Evolutionary conservation across 2,113 vertebrate genomes (phyloP), one percentile per base, ranked within the genome.

Genomic region (Pantherophis guttatus): DNA sequence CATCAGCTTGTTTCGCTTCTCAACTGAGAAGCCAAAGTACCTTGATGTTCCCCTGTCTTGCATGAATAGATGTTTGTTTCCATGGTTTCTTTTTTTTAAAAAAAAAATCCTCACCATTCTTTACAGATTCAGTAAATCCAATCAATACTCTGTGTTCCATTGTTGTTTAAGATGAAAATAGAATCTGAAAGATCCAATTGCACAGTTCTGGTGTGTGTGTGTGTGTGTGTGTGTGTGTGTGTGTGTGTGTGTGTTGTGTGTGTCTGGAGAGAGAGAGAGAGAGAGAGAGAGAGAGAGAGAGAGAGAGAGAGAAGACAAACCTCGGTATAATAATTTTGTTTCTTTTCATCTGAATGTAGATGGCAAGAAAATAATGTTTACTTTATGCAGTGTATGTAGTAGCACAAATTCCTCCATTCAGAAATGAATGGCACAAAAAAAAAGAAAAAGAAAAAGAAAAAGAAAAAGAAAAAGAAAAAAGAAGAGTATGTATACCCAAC

Each of bases 1-100:
- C 81, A 87, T 93, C 81, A 62, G 17, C 29, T 87, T 93, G 57
- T 81, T 90, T 93, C 57, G 65, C 48, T 85, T 87, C 26, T 93
- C 29, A 86, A 12, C 33, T 53, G 88, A 93, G 55, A 50, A 93
- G 48, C 88, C 48, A 62, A 90, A n/a, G 13, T 53, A 93, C 92
- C 75, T 90, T 65, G 89, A 90, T 90, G 23, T n/a, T 87, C 53
- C 55, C 54, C 48, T 85, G 1, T 54, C 89, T 55, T 93, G 57
- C 33, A 90, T 93, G 89, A 93, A 93, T 87, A 93, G 81, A 87
- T 33, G 11, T 65, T 90, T 93, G 89, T 93, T 93, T 93, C 89
- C 89, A 87, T 93, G 92, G 57, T 93, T 93, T 93, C 57, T 93
- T 86, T 89, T 57, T 57, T 24, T 58, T 8, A 21, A 29, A 81